phyloP scores from a whole-genome alignment of 2,113 vertebrate species.

The Myocastor coypus region DNA sequence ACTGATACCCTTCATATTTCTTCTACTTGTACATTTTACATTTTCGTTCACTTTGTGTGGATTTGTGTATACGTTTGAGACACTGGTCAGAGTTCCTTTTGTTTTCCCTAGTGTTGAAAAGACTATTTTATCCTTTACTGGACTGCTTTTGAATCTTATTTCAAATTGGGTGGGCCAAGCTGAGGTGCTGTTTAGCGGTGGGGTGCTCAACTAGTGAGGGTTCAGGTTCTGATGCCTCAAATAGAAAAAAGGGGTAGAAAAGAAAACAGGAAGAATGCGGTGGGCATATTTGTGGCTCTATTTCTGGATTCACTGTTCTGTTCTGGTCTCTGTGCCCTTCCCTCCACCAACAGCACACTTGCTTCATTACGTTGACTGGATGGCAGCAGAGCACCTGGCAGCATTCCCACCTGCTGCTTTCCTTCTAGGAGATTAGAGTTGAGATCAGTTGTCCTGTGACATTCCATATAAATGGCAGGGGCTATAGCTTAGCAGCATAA shows the following conservation, averaged over 20 bases:
- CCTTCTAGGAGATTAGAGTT: not conserved
- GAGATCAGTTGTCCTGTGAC: not conserved
- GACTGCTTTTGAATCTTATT: not conserved
- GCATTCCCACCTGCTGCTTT: too few species aligned
- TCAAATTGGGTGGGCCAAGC: not conserved
- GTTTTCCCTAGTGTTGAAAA: not conserved
- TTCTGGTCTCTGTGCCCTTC: not conserved
- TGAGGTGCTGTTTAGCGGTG: not conserved
- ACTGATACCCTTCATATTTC: not conserved
- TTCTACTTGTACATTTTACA: not conserved
- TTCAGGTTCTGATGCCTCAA: not conserved
- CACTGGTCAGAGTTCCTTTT: not conserved
- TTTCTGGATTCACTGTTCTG: not conserved
- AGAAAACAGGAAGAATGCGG: not conserved
- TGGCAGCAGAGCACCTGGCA: not conserved
- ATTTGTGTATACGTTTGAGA: not conserved
- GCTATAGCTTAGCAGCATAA: too few species aligned
- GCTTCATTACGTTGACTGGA: not conserved
- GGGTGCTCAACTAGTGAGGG: not conserved
- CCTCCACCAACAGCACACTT: too few species aligned
- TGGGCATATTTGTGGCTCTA: not conserved
- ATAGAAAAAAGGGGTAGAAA: not conserved
- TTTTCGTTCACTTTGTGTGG: not conserved
- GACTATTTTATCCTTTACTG: not conserved
- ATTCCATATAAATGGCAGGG: not conserved